These are phyloP conservation scores for Acomys russatus DNA, from an alignment of 2,797 vertebrate species.

Conservation along the genomic window DNA sequence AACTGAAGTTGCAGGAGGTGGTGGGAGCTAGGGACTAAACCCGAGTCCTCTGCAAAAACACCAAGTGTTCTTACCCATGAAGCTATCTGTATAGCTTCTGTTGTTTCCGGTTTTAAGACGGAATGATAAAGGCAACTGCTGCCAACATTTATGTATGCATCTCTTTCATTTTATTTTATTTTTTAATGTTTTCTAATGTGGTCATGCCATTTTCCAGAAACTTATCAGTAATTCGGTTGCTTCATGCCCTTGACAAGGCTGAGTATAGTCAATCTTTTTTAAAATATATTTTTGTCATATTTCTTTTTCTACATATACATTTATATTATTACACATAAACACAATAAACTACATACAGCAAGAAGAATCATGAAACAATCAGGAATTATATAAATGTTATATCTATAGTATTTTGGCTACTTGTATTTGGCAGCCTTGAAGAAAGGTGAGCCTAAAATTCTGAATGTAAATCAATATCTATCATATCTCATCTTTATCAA, in stretches of 20 bases:
- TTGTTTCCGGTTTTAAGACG: constrained; percentile 9
- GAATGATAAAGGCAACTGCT: neutral
- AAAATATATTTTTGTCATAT: too few relatives aligned
- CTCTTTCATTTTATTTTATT: neutral
- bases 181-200: neutral
- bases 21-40: neutral
- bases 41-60: neutral
- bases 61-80: neutral
- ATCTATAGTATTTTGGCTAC: too few relatives aligned
- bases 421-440: too few relatives aligned
- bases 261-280: neutral
- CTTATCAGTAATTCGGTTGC: neutral
- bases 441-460: too few relatives aligned
- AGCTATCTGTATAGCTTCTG: neutral
- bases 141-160: neutral
- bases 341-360: too few relatives aligned
- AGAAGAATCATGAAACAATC: too few relatives aligned
- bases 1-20: neutral
- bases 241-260: neutral
- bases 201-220: neutral
- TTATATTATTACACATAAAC: too few relatives aligned
- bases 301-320: too few relatives aligned
- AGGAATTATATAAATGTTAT: too few relatives aligned
- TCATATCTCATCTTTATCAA: too few relatives aligned
- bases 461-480: too few relatives aligned